phyloP scores from a whole-genome alignment of 2,113 vertebrate genomes.

The Otus sunia region DNA sequence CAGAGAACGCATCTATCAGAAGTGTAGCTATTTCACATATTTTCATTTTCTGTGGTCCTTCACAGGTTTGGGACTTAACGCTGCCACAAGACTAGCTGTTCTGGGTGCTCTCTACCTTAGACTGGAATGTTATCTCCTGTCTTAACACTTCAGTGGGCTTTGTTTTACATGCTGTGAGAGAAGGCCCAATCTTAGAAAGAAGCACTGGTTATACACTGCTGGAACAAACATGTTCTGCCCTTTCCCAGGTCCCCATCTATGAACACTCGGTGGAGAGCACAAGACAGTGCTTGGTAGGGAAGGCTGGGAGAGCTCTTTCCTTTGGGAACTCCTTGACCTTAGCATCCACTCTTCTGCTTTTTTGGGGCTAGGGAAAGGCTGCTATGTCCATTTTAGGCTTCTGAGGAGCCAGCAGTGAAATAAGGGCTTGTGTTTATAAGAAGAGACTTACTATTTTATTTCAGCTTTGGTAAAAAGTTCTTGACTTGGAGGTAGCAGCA shows the following conservation, averaged over 20 bases:
- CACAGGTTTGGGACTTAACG: not conserved
- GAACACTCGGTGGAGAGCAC: not conserved
- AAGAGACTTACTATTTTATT: not conserved
- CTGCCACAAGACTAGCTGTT: not conserved
- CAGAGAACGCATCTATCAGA: not conserved
- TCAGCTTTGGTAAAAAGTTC: conserved; percentile 52
- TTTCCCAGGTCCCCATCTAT: rapidly evolving
- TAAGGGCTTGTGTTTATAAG: not conserved
- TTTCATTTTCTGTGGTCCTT: not conserved
- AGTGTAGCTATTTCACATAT: not conserved
- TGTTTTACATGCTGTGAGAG: not conserved
- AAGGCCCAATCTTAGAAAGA: not conserved
- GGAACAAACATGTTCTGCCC: not conserved
- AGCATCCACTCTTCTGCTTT: not conserved
- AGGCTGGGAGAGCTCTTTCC: not conserved
- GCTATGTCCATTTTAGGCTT: not conserved
- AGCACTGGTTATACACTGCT: not conserved
- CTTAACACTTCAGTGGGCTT: not conserved
- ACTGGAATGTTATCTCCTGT: not conserved
- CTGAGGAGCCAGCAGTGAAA: not conserved
- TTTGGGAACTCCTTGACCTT: not conserved
- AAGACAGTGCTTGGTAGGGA: not conserved
- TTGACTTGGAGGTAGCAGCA: conserved; percentile 51
- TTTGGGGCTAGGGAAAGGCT: not conserved
- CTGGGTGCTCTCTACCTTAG: not conserved